Evolutionary conservation across 2,797 vertebrate genomes (phyloP), one percentile per base, ranked within the genome.

Genomic region (Rhabdomys pumilio): DNA sequence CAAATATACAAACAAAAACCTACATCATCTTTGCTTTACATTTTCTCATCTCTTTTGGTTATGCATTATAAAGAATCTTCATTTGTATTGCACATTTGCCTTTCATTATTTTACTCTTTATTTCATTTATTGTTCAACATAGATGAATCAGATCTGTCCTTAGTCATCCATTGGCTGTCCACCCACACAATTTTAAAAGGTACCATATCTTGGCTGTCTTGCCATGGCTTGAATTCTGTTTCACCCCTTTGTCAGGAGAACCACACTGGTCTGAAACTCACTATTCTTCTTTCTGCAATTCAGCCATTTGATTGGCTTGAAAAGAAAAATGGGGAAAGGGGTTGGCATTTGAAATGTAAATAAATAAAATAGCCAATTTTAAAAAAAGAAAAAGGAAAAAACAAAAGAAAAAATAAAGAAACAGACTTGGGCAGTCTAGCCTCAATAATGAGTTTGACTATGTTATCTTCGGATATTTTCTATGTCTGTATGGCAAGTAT

Each of bases 21-120:
- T 34, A 57, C 15, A 65, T 31, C 12, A 50, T 85, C 17, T n/a
- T 57, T 85, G 72, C 59, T 22, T 79, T 6, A 19, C 2, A 20
- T 55, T 94, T 81, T 59, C 31, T 81, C 75, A 44, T 91, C 15
- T 34, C 17, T 8, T 93, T 93, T 63, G n/a, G 29, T 13, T 85
- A 7, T 2, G 77, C 17, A 89, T 86, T 85, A 67, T 65, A 69
- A 67, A 80, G n/a, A 93, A 41, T 80, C 65, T 88, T 80, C 24
- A 47, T 69, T 50, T 53, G 1, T 44, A 41, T 55, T 84, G 19
- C 11, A n/a, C 14, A 41, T 87, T 34, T 67, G 7, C 29, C 6
- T 91, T 81, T 55, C 17, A 15, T 47, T 61, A 55, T 59, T 59
- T 73, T 91, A 83, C 65, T 47, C 22, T 90, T 65, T 72, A 12